Evolutionary conservation across 2,888 invertebrate species (phyloP), one percentile per base, ranked within the genome.

Genomic region (Erynnis tages): DNA sequence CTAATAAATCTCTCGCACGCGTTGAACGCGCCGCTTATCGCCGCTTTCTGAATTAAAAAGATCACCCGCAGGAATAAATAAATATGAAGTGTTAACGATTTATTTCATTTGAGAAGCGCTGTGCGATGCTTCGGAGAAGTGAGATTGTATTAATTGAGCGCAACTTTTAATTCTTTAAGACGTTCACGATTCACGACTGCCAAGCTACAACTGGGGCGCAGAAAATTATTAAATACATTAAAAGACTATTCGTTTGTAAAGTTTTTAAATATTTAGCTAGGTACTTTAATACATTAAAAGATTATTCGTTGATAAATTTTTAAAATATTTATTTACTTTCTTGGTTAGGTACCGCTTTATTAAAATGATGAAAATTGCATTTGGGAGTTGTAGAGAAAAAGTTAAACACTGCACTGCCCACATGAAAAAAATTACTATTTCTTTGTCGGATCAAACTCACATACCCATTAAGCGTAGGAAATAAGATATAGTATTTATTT

Each of bases 71-170:
- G 43, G 32, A 47, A 27, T 40, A 45, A 47, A 27, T 40, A 45
- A 25, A 48, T 40, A 41, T 16, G 17, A 43, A 47, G 34, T 37
- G 32, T 38, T 46, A 57, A 57, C 40, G 48, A 46, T 30, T 53
- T 34, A 55, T 40, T 45, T 49, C 34, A 23, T 34, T 41, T 53
- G 46, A 32, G 14, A 25, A 35, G 27, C 13, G 19, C 14, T 34
- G 27, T 29, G 17, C 11, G 16, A 17, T 17, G 11, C 29, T 27
- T 29, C 29, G 16, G 5, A 43, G 38, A 43, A 43, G 11, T 29
- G 11, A 5, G 8, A 30, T 19, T 43, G 29, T 43, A 30, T 19
- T 29, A 4, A 32, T 44, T 30, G 17, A 29, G 29, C 6, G 30
- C 2, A 29, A 43, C 4, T 30, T 29, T 29, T 43, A 29, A 30